phyloP scores from a whole-genome alignment of 2,888 invertebrate genomes.

The Glyphotaelius pellucidus region DNA sequence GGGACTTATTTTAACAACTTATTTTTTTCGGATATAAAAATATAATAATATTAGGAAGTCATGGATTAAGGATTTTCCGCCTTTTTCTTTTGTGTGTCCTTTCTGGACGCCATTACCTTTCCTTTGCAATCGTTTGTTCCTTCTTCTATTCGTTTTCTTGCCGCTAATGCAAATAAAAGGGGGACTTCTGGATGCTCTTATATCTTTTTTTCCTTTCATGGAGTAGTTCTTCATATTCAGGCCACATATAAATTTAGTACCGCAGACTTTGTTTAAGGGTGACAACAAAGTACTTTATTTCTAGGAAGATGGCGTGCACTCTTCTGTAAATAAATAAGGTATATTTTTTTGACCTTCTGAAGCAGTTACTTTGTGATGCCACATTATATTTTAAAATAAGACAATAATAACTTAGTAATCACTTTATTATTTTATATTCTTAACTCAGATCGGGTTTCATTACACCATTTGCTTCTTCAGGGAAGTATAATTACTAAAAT shows the following conservation, averaged over 20 bases:
- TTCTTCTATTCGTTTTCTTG: not conserved
- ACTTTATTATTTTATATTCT: too few species aligned
- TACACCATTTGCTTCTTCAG: too few species aligned
- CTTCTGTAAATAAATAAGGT: not conserved
- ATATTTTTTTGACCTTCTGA: not conserved
- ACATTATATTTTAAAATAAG: too few species aligned
- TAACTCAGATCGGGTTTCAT: too few species aligned
- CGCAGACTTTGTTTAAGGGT: not conserved
- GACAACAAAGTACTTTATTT: not conserved
- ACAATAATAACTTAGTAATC: too few species aligned
- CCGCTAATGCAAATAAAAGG: conserved; percentile 12
- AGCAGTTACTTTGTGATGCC: too few species aligned
- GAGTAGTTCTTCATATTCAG: not conserved
- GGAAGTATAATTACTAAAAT: too few species aligned
- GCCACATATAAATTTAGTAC: not conserved
- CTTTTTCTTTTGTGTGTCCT: not conserved
- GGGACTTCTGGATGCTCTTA: not conserved
- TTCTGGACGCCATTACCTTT: conserved; percentile 11
- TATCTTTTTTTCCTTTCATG: not conserved
- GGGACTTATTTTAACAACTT: not conserved
- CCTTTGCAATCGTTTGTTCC: not conserved
- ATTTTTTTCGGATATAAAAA: not conserved
- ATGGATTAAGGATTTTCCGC: not conserved
- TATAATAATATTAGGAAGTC: not conserved
- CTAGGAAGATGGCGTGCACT: not conserved